phyloP scores from a whole-genome alignment of 2,888 invertebrate species.

The Teinopalpus imperialis region DNA sequence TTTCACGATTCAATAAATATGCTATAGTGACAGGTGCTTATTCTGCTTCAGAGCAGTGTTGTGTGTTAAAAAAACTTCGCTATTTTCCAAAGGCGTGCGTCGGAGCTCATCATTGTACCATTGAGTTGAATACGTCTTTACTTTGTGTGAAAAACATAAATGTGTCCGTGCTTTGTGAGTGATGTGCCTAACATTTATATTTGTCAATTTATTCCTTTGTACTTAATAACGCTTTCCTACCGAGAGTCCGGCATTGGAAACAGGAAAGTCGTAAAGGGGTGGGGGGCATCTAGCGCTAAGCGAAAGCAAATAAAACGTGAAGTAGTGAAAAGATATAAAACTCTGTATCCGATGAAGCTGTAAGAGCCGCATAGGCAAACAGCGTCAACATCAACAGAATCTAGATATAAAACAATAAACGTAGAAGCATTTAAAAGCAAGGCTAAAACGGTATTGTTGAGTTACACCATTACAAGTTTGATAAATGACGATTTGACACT shows the following conservation, averaged over 20 bases:
- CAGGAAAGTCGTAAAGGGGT: slow-evolving; percentile 75
- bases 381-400: no score
- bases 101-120: slow-evolving; percentile 54
- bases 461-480: no score
- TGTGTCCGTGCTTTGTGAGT: slow-evolving; percentile 78
- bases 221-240: slow-evolving; percentile 64
- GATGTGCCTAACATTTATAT: slow-evolving; percentile 79
- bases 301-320: slow-evolving; percentile 45
- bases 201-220: slow-evolving; percentile 72
- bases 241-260: slow-evolving; percentile 76
- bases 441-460: no score
- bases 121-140: slow-evolving; percentile 36
- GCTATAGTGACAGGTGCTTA: slow-evolving; percentile 63
- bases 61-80: slow-evolving; percentile 58
- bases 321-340: slow-evolving; percentile 27
- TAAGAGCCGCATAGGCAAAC: no score
- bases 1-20: slow-evolving; percentile 62
- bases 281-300: slow-evolving; percentile 62
- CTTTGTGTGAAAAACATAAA: slow-evolving; percentile 56
- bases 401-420: slow-evolving; percentile 16
- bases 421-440: no score
- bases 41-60: slow-evolving; percentile 79
- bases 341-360: no score
- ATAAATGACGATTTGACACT: no score
- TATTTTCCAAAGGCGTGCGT: slow-evolving; percentile 66